Evolutionary conservation across 2,113 vertebrate genomes (phyloP).

Genomic region (Takifugu flavidus): DNA sequence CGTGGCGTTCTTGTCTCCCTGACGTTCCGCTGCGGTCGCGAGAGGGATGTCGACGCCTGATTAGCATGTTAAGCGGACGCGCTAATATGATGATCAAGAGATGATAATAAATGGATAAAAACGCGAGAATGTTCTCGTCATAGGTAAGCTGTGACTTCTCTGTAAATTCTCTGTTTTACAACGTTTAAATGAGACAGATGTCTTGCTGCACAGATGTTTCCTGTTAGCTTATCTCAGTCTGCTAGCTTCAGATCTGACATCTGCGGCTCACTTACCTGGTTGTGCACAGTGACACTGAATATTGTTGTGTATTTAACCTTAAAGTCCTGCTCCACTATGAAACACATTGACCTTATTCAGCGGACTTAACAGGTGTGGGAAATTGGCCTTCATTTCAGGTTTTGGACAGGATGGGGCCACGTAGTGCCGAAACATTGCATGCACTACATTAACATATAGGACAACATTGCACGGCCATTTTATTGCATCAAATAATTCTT

Average conservation of each 20-base stretch:
- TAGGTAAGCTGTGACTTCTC: not conserved
- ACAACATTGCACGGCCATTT: no score
- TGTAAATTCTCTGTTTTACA: not conserved
- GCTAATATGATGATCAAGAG: slow-evolving; percentile 11
- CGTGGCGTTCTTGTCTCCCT: slow-evolving; percentile 29
- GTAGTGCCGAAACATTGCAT: not conserved
- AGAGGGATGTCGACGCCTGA: not conserved
- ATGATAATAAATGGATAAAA: slow-evolving; percentile 22
- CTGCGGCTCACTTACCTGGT: not conserved
- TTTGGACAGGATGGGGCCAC: not conserved
- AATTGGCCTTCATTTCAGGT: slow-evolving; percentile 22
- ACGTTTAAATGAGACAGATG: slow-evolving; percentile 50
- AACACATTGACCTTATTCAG: not conserved
- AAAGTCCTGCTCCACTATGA: not conserved
- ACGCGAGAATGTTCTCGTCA: slow-evolving; percentile 7
- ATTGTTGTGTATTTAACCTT: no score
- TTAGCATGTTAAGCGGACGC: not conserved
- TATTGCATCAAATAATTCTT: no score
- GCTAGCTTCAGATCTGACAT: slow-evolving; percentile 1
- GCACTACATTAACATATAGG: not conserved
- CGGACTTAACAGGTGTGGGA: slow-evolving; percentile 13
- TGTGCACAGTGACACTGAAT: not conserved
- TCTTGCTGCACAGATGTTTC: slow-evolving; percentile 63
- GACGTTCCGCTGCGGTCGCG: not conserved
- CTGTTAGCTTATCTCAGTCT: slow-evolving; percentile 45